Evolutionary conservation across 2,888 invertebrate genomes (phyloP).

Genomic region (Rhagonycha fulva): DNA sequence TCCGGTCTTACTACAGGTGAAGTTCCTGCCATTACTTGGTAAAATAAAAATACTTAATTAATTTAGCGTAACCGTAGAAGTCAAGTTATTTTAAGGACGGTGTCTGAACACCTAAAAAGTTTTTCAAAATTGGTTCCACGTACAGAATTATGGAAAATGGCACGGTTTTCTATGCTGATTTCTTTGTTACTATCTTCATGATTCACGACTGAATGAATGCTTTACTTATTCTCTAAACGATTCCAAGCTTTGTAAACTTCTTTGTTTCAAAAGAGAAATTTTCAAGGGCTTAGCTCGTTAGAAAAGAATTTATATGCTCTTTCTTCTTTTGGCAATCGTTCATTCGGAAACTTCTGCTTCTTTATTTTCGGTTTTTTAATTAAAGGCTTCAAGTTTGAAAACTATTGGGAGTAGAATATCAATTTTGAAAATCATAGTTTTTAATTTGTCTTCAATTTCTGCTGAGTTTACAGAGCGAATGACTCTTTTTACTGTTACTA

Average conservation of each 20-base stretch:
- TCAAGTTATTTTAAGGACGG: not conserved
- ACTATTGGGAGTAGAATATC: not conserved
- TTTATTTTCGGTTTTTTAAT: not conserved
- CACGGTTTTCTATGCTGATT: not conserved
- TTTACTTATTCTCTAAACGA: not conserved
- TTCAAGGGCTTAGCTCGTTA: not conserved
- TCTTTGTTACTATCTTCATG: not conserved
- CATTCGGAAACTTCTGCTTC: not conserved
- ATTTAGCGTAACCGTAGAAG: not conserved
- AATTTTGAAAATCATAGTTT: not conserved
- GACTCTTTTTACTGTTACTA: not conserved
- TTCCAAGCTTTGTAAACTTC: not conserved
- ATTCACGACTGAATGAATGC: not conserved
- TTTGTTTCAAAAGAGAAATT: not conserved
- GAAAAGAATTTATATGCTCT: not conserved
- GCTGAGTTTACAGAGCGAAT: not conserved
- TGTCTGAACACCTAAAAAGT: not conserved
- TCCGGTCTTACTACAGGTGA: constrained; percentile 19
- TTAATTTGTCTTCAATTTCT: not conserved
- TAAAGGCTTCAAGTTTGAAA: not conserved
- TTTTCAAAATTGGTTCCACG: not conserved
- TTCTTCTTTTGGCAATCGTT: not conserved
- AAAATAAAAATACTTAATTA: constrained; percentile 14
- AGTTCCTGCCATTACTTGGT: constrained; percentile 16
- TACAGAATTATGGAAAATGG: not conserved